phyloP scores from a whole-genome alignment of 2,888 invertebrate species.

The Onthophagus sagittarius region DNA sequence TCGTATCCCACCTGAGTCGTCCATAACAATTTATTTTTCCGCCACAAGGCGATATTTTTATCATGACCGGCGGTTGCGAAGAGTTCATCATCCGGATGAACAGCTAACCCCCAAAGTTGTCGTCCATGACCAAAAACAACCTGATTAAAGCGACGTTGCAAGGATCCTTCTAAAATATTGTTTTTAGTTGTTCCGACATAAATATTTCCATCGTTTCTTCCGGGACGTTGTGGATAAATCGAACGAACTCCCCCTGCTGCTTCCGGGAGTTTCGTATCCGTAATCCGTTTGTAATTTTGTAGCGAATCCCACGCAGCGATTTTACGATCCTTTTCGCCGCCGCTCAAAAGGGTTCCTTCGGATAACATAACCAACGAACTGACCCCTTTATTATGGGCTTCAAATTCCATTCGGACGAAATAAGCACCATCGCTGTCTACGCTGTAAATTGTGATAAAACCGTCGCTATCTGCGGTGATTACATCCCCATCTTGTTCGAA shows the following conservation, averaged over 20 bases:
- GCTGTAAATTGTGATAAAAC: slow-evolving; percentile 86
- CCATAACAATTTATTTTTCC: slow-evolving; percentile 84
- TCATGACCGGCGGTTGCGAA: slow-evolving; percentile 92
- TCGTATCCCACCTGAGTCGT: slow-evolving; percentile 85
- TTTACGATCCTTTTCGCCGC: slow-evolving; percentile 85
- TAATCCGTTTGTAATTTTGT: slow-evolving; percentile 85
- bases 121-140: slow-evolving; percentile 86
- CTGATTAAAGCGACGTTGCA: slow-evolving; percentile 83
- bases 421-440: slow-evolving; percentile 87
- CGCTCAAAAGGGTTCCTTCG: slow-evolving; percentile 85
- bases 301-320: slow-evolving; percentile 90
- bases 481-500: slow-evolving; percentile 91
- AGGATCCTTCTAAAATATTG: slow-evolving; percentile 84
- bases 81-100: slow-evolving; percentile 86
- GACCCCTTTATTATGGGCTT: slow-evolving; percentile 84
- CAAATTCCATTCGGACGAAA: slow-evolving; percentile 84
- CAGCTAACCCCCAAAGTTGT: slow-evolving; percentile 81
- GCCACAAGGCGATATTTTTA: slow-evolving; percentile 86
- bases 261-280: slow-evolving; percentile 87
- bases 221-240: slow-evolving; percentile 83
- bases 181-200: slow-evolving; percentile 89
- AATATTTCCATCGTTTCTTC: slow-evolving; percentile 84
- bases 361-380: slow-evolving; percentile 83
- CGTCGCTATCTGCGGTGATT: slow-evolving; percentile 88
- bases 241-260: slow-evolving; percentile 84